Percentiles rank a stretch among this genome's conserved stretches.
Evolutionary conservation across 2,888 invertebrate genomes (phyloP).

Genomic region (Zele albiditarsus): DNA sequence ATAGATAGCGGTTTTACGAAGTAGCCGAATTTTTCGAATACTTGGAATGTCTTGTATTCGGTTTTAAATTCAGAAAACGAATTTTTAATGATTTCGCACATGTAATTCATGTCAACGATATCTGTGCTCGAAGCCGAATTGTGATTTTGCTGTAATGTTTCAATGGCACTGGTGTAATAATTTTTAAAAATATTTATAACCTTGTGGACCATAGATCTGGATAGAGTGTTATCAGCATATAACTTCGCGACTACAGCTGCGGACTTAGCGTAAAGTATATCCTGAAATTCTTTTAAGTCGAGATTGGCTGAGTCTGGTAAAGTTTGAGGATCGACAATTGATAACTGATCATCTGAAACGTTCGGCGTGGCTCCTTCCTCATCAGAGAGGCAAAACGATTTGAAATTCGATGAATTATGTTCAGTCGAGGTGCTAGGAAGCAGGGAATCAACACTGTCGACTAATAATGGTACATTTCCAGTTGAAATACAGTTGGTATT

Average conservation of each 20-base stretch:
- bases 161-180: slow-evolving; percentile 21
- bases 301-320: too few relatives aligned
- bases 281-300: neutral
- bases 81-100: slow-evolving; percentile 29
- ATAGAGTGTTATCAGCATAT: slow-evolving; percentile 5
- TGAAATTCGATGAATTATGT: too few relatives aligned
- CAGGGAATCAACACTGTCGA: too few relatives aligned
- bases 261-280: neutral
- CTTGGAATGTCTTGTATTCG: slow-evolving; percentile 30
- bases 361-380: too few relatives aligned
- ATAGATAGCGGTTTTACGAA: slow-evolving; percentile 26
- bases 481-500: too few relatives aligned
- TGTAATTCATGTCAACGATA: slow-evolving; percentile 5
- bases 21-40: slow-evolving; percentile 24
- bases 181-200: slow-evolving; percentile 2
- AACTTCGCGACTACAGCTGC: neutral
- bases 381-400: too few relatives aligned
- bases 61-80: slow-evolving; percentile 36
- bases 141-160: slow-evolving; percentile 15
- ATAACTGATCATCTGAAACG: too few relatives aligned
- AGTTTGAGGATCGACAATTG: too few relatives aligned
- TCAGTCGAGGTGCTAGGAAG: too few relatives aligned
- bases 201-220: slow-evolving; percentile 26
- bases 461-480: too few relatives aligned
- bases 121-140: slow-evolving; percentile 26